Evolutionary conservation across 2,113 vertebrate species (phyloP), one percentile per base, ranked within the genome.

Genomic region (Gymnorhina tibicen): DNA sequence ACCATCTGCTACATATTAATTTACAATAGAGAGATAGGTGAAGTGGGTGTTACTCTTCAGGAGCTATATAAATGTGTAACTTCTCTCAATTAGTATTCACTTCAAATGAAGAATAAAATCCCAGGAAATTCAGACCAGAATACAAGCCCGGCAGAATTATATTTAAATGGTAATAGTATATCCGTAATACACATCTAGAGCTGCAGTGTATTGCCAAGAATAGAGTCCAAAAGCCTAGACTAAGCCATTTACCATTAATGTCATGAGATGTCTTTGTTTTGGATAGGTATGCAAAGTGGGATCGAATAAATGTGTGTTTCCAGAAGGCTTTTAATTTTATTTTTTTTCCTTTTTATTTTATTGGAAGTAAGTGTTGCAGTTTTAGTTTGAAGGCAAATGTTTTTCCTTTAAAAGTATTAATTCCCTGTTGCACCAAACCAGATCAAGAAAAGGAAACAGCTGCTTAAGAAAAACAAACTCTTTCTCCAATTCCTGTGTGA

Each of bases 1-100:
- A 96, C 92, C 94, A 94, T 97, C 91, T 95, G 95, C 91, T 94
- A 96, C 95, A 93, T 95, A 96, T 95, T 96, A 97, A 95, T 96
- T 97, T 95, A 95, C 92, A 96, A 95, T 60, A 93, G 89, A 95
- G 74, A 84, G 86, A 96, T 79, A 95, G 88, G 91, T 96, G 91
- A 95, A 95, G 70, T 94, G 93, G 72, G 50, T 94, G 89, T 93
- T 94, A 72, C 74, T 93, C 76, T 95, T 95, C 85, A 86, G 73
- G 93, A 91, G 68, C 83, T 87, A 37, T 85, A 88, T 82, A 89
- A 96, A 92, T 95, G 86, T 84, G 80, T 86, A 89, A 93, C 96
- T 94, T 94, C 88, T 94, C 88, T 89, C 88, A 93, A 94, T 96
- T 94, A 96, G 46, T 58, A 89, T 96, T 96, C 90, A 89, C 60